Base-by-base conservation (phyloP, 2,888 invertebrate species). In the Orthosia gothica region DNA sequence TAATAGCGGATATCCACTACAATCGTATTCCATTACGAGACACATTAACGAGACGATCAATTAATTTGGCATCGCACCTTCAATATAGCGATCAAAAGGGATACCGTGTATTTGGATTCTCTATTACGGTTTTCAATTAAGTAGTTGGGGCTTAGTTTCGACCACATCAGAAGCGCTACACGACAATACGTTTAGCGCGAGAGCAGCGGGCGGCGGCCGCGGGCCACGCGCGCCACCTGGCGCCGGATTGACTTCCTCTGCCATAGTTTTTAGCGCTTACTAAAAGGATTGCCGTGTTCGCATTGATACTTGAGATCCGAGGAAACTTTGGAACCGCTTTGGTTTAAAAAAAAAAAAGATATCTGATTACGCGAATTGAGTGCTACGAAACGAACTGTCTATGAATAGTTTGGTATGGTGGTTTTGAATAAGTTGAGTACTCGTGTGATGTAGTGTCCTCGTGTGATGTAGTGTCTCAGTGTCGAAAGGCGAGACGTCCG, bases 281-380 rank as follows among this genome's bases (percentile, higher is more conserved):
- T 96, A 95, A 96, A 96, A 96, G 96, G 96, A 95, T 95, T 96
- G 94, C 95, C 93, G 91, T 96, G 96, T 96, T 93, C 93, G 89
- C 89, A 94, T 93, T 93, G 94, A 94, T 92, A 93, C 92, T 93
- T 91, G 87, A 87, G 85, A 89, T 83, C 87, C 88, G 86, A 89
- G 83, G 85, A 89, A 92, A 92, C 83, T 90, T 88, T 81, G 67
- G 69, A 76, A 76, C 78, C 77, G 83, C 84, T 79, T 79, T 71
- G 59, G 67, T 81, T 78, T 79, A 15, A 62, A 73, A 62, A 73
- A 72, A 74, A n/a, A n/a, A n/a, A 71, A 65, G 45, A 70, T 81
- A 57, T 77, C 73, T 72, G 70, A 81, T 81, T 76, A 78, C 69
- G 55, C 26, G 61, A 65, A 71, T 84, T 55, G 52, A 69, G 61